Evolutionary conservation across 2,888 invertebrate genomes (phyloP), one percentile per base, ranked within the genome.

Genomic region (Nysson spinosus): DNA sequence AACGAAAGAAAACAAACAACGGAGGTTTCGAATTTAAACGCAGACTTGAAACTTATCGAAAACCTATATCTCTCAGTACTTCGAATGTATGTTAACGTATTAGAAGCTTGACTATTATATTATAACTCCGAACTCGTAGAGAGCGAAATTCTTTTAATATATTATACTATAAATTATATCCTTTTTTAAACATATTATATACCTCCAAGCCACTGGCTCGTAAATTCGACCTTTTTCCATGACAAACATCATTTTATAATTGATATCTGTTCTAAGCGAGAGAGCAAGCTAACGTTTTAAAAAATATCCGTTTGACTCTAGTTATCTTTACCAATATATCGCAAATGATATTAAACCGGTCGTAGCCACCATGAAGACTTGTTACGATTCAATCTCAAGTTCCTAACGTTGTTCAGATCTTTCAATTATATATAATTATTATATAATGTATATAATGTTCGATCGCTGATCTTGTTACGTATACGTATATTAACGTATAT

Each of bases 201-300:
- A 46, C 55, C 62, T 70, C 52, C 14, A 39, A 71, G 52, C 67
- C 58, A 54, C 30, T 52, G 57, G 44, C 32, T 58, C 46, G 42
- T 67, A 52, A 46, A 44, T 52, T n/a, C 22, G 49, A 20, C 3
- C 17, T 44, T 54, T n/a, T 24, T 30, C 17, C 20, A 28, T 3
- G 16, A 3, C 9, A 9, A 39, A 11, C 11, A 11, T 17, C 7
- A 20, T 6, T 22, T 11, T n/a, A n/a, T n/a, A n/a, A n/a, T n/a
- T n/a, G n/a, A n/a, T 5, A 12, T 19, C 19, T 30, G 7, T n/a
- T 6, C 34, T 9, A 46, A 19, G n/a, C n/a, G n/a, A n/a, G n/a
- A n/a, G n/a, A n/a, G n/a, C n/a, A n/a, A n/a, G n/a, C n/a, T n/a
- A n/a, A n/a, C n/a, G n/a, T n/a, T n/a, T n/a, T n/a, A n/a, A n/a